Percentiles rank a stretch among this genome's conserved stretches.
phyloP scores from a whole-genome alignment of 2,113 vertebrate genomes.

The Buteo buteo region DNA sequence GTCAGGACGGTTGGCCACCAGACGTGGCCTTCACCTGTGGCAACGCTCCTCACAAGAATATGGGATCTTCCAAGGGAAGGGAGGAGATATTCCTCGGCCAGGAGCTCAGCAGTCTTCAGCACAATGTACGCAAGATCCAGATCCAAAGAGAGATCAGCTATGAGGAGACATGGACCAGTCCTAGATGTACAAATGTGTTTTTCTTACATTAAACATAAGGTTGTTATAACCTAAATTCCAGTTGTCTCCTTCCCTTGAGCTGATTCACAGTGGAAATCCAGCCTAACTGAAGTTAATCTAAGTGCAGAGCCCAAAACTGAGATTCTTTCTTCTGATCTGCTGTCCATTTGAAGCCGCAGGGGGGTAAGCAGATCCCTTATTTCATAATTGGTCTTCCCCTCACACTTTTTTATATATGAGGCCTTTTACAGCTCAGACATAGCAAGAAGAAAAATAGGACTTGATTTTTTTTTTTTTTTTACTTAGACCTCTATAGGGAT shows the following conservation, averaged over 20 bases:
- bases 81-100: not conserved
- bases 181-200: not conserved
- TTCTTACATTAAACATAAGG: not conserved
- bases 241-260: not conserved
- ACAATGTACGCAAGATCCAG: not conserved
- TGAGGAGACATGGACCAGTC: not conserved
- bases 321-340: not conserved
- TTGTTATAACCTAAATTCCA: not conserved
- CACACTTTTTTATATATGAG: not conserved
- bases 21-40: rapidly evolving
- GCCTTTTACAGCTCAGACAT: rapidly evolving
- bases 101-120: not conserved
- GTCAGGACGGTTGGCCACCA: not conserved
- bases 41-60: not conserved
- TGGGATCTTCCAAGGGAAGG: not conserved
- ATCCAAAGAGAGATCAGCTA: not conserved
- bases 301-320: not conserved
- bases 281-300: not conserved
- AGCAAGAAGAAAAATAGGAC: not conserved
- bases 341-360: not conserved
- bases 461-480: not conserved
- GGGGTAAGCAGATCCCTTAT: not conserved
- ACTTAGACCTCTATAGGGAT: not conserved
- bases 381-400: not conserved
- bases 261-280: not conserved